These are phyloP conservation scores for Lepidocyrtinus sp. DNA, from an alignment of 2,888 invertebrate species.

Conservation along the genomic window DNA sequence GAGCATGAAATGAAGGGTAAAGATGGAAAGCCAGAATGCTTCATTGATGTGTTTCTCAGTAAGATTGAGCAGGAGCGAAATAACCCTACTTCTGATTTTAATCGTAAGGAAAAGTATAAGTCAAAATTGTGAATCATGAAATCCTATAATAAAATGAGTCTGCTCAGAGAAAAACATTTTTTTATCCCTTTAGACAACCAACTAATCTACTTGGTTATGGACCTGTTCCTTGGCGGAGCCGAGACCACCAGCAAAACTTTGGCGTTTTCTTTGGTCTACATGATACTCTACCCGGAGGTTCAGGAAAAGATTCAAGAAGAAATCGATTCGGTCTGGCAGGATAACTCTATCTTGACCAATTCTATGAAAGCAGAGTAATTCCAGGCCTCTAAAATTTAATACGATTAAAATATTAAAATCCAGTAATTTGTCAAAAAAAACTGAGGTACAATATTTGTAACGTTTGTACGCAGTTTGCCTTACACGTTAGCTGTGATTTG, in stretches of 20 bases:
- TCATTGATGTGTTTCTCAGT: constrained; percentile 25
- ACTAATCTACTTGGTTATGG: neutral
- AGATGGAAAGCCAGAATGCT: neutral
- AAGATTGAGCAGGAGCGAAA: constrained; percentile 21
- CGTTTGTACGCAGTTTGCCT: too few relatives aligned
- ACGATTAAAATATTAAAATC: too few relatives aligned
- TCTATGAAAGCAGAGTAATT: neutral
- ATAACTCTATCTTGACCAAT: neutral
- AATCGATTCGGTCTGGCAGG: constrained; percentile 1
- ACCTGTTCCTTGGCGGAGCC: constrained; percentile 5
- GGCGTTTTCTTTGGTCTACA: neutral
- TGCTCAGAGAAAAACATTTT: too few relatives aligned
- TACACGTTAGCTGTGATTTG: too few relatives aligned
- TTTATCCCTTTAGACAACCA: constrained; percentile 16
- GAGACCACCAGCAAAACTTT: neutral
- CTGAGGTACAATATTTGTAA: too few relatives aligned
- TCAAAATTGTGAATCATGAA: too few relatives aligned
- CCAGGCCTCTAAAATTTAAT: too few relatives aligned
- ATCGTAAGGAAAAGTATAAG: neutral
- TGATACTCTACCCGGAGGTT: constrained; percentile 23
- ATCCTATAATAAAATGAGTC: too few relatives aligned
- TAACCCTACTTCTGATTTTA: neutral
- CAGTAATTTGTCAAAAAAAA: too few relatives aligned
- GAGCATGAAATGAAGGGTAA: neutral
- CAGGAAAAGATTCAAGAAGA: constrained; percentile 34